Evolutionary conservation across 2,113 vertebrate genomes (phyloP).

Genomic region (Bothrops jararaca): DNA sequence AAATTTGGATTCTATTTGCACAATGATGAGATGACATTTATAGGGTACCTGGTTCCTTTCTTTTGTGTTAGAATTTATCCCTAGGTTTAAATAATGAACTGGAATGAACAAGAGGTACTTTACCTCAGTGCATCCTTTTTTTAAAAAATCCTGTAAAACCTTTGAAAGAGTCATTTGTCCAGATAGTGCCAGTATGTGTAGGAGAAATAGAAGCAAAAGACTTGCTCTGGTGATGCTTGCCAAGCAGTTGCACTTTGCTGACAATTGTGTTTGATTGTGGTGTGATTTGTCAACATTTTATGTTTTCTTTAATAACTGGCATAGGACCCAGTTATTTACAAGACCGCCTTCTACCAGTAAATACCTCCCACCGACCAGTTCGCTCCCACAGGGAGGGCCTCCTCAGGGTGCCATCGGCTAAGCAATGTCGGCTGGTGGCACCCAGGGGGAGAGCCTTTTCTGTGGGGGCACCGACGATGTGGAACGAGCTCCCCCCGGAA

Average conservation of each 20-base stretch:
- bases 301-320: no score
- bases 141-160: neutral
- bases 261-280: neutral
- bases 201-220: neutral
- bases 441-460: no score
- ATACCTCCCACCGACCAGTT: no score
- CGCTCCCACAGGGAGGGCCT: no score
- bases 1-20: neutral
- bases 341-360: no score
- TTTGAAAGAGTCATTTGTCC: neutral
- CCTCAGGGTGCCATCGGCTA: no score
- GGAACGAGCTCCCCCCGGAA: no score
- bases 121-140: neutral
- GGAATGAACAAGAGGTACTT: neutral
- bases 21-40: neutral
- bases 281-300: neutral
- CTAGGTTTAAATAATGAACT: neutral
- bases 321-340: no score
- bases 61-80: neutral
- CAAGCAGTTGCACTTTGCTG: neutral
- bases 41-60: neutral
- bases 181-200: neutral
- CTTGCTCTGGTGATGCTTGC: neutral
- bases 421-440: no score
- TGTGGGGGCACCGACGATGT: no score